Evolutionary conservation across 2,113 vertebrate genomes (phyloP).

Genomic region (Saccopteryx bilineata): DNA sequence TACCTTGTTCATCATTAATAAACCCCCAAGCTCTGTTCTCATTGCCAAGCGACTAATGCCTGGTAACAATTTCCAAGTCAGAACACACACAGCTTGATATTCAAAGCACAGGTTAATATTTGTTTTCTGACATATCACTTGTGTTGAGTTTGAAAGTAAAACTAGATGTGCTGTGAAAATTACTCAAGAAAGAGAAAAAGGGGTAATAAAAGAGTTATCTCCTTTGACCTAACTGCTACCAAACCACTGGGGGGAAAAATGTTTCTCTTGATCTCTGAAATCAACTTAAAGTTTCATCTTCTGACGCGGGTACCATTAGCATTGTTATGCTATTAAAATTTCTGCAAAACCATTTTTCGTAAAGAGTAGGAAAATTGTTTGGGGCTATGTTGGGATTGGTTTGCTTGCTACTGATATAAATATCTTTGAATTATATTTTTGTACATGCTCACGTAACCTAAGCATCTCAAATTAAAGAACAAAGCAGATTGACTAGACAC

Average conservation of each 20-base stretch:
- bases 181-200: constrained; percentile 19
- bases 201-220: constrained; percentile 2
- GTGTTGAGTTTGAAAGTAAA: constrained; percentile 47
- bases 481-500: constrained; percentile 29
- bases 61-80: constrained; percentile 62
- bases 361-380: constrained; percentile 14
- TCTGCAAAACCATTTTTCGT: constrained; percentile 56
- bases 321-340: constrained; percentile 53
- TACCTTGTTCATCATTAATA: constrained; percentile 48
- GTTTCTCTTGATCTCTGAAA: constrained; percentile 61
- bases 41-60: constrained; percentile 38
- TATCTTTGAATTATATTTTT: constrained; percentile 52
- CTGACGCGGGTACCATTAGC: constrained; percentile 38
- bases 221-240: constrained; percentile 21
- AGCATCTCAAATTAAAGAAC: constrained; percentile 58
- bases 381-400: background rate
- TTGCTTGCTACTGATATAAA: constrained; percentile 64
- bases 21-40: constrained; percentile 17
- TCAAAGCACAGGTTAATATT: constrained; percentile 49
- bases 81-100: constrained; percentile 55
- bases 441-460: constrained; percentile 47
- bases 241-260: background rate
- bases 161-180: background rate
- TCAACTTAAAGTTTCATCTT: constrained; percentile 25
- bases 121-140: constrained; percentile 54